phyloP scores from a whole-genome alignment of 2,888 invertebrate species.

The Gasteruption jaculator region DNA sequence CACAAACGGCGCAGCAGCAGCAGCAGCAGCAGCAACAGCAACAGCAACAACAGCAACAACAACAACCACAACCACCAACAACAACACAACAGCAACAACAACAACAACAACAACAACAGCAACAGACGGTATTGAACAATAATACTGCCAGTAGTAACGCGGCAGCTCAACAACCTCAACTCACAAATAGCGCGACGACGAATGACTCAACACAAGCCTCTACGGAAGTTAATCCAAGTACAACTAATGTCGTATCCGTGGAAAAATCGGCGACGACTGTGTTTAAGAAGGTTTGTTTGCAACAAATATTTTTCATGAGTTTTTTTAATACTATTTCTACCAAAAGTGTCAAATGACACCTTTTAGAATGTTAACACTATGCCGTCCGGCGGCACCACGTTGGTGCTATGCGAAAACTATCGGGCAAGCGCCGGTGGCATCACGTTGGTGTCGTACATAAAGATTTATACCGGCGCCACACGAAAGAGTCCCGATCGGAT shows the following conservation, averaged over 20 bases:
- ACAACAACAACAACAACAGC: conserved; percentile 29
- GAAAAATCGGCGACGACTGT: conserved; percentile 52
- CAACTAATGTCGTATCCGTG: conserved; percentile 40
- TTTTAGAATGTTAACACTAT: too few relatives aligned
- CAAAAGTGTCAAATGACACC: too few relatives aligned
- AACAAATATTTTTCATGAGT: not conserved
- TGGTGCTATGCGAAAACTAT: too few relatives aligned
- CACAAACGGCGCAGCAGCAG: conserved; percentile 31
- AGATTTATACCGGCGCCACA: too few relatives aligned
- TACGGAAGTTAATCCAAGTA: conserved; percentile 39
- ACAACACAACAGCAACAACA: conserved; percentile 26
- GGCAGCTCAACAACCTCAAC: conserved; percentile 42
- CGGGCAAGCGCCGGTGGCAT: too few relatives aligned
- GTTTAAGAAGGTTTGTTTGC: conserved; percentile 50
- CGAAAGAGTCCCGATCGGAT: too few relatives aligned
- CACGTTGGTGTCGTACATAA: too few relatives aligned
- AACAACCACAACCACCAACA: conserved; percentile 40
- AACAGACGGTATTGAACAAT: conserved; percentile 41
- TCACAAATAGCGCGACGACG: conserved; percentile 42
- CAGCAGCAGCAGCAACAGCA: conserved; percentile 28
- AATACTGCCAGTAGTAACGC: conserved; percentile 53
- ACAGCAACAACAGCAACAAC: conserved; percentile 39
- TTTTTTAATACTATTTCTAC: too few relatives aligned
- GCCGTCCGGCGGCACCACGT: too few relatives aligned
- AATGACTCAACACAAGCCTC: conserved; percentile 42